Evolutionary conservation across 1,140 invertebrate genomes (phyloP).

Genomic region (Lanistes nyassanus): DNA sequence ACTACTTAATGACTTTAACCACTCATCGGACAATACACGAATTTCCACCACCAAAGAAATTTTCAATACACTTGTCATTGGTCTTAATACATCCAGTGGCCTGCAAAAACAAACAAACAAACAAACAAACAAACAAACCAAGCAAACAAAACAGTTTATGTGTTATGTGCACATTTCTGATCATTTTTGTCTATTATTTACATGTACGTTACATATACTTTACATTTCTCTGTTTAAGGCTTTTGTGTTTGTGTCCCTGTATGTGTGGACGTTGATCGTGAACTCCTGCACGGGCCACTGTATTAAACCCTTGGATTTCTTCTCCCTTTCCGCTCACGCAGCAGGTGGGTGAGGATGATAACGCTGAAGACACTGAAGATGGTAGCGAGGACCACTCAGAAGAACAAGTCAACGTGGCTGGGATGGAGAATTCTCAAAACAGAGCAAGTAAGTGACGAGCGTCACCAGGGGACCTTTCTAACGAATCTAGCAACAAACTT

Average conservation of each 20-base stretch:
- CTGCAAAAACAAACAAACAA: background rate
- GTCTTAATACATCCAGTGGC: background rate
- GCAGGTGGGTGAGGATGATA: background rate
- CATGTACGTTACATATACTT: too few species aligned
- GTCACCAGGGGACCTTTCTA: too few species aligned
- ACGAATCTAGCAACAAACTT: too few species aligned
- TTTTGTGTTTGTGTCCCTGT: background rate
- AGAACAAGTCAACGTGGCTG: conserved; percentile 25
- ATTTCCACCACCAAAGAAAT: too few species aligned
- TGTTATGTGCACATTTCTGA: background rate
- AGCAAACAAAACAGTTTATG: background rate
- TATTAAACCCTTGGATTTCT: background rate
- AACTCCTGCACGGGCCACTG: background rate
- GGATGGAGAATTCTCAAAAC: background rate
- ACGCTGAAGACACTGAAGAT: conserved; percentile 27
- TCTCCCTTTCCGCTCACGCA: background rate
- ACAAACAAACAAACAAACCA: background rate
- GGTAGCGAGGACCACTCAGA: conserved; percentile 30
- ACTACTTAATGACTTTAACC: too few species aligned
- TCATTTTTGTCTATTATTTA: too few species aligned
- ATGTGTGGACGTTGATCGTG: background rate
- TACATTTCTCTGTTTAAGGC: background rate
- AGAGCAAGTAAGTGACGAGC: conserved; percentile 9
- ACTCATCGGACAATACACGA: too few species aligned
- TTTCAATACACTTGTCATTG: background rate